Conservation (phyloP, 2,888 invertebrate species). For the Standfussiana lucernea region DNA sequence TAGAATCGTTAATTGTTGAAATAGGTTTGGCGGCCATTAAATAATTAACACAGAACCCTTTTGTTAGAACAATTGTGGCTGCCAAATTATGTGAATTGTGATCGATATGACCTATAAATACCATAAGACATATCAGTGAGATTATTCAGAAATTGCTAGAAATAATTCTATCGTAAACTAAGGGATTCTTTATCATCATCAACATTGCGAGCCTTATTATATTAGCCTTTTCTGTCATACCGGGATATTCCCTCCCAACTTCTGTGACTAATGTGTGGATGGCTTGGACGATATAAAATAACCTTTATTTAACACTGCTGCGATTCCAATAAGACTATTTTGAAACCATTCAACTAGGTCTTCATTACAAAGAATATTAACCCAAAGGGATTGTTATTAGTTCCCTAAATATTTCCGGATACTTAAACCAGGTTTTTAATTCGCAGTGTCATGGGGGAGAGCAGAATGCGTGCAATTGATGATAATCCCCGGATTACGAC, state of each 20-base stretch:
- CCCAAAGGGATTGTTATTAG: slow-evolving; percentile 42
- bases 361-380: slow-evolving; percentile 38
- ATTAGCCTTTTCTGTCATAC: neutral
- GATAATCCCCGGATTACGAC: slow-evolving; percentile 62
- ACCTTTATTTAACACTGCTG: slow-evolving; percentile 13
- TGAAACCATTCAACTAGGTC: slow-evolving; percentile 5
- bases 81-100: slow-evolving; percentile 51
- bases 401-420: slow-evolving; percentile 51
- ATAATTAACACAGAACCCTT: slow-evolving; percentile 59
- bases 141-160: slow-evolving; percentile 13
- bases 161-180: slow-evolving; percentile 15
- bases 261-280: neutral
- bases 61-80: slow-evolving; percentile 31
- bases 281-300: slow-evolving; percentile 18
- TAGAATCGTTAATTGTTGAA: slow-evolving; percentile 52
- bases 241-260: neutral
- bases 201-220: neutral
- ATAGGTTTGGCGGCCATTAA: slow-evolving; percentile 46
- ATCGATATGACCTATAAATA: slow-evolving; percentile 51
- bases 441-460: slow-evolving; percentile 45
- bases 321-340: slow-evolving; percentile 27
- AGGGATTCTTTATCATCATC: neutral
- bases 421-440: slow-evolving; percentile 53
- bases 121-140: slow-evolving; percentile 26
- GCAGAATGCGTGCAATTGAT: slow-evolving; percentile 53